Evolutionary conservation across 2,888 invertebrate genomes (phyloP), one percentile per base, ranked within the genome.

Genomic region (Cheilosia variabilis): DNA sequence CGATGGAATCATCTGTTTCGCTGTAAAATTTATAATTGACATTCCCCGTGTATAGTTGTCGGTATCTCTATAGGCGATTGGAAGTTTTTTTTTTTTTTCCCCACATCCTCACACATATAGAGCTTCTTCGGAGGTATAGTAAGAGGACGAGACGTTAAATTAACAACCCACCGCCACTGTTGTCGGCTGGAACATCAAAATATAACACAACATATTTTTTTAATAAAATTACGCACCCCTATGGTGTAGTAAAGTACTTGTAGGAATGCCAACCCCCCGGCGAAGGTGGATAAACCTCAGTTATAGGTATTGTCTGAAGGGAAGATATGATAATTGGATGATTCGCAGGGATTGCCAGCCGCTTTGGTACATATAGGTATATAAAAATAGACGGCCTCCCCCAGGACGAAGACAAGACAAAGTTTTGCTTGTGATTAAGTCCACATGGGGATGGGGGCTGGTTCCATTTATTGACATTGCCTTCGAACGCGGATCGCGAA

Each of bases 241-340:
- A 76, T 76, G 80, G 80, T 71, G 84, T 71, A 75, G 75, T 75
- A 76, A 84, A 80, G 80, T 84, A 84, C 84, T 84, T 80, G 80
- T 80, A 79, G 75, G 80, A 76, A 80, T 84, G 80, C 55, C 65
- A 53, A 50, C 60, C 24, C 17, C n/a, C 19, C n/a, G 10, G 15
- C 17, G 37, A 4, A 37, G 37, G 37, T 65, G 63, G 63, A 80
- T 79, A 84, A 84, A 86, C 81, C 80, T 86, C 72, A 86, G 86
- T 77, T 86, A 76, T 86, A 77, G 72, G 72, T 68, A 76, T 81
- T 86, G 72, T 81, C 72, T 81, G 71, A 72, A 72, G 76, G 80
- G 90, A 90, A 91, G 91, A 91, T 91, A 91, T 91, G 91, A 91
- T 91, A 91, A 91, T 91, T 91, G 91, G 91, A 91, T 91, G 91